Base-by-base conservation (phyloP, 2,888 invertebrate genomes). In the Chrysomela aeneicollis region DNA sequence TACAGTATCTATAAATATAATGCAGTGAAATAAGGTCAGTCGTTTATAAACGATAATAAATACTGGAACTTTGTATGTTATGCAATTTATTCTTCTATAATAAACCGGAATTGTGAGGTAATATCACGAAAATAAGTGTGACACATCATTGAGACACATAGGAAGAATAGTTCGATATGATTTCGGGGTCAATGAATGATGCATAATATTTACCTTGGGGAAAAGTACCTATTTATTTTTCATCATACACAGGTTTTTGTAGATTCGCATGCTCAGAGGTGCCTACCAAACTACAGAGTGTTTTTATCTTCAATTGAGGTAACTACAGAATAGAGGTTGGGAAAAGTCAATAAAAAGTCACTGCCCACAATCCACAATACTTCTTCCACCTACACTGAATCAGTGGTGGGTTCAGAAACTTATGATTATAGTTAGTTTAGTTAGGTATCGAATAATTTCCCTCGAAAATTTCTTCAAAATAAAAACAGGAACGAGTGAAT, bases 51-150 rank as follows among this genome's bases (percentile, higher is more conserved):
- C 46, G 52, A 58, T 57, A 65, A 62, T 58, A 63, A 67, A 63
- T 68, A 65, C 62, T 63, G 52, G 64, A 46, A 46, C 8, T 64
- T 60, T 60, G 57, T 26, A 12, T 59, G 51, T 65, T 35, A 49
- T 53, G 52, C 51, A 32, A 60, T 59, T 68, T 64, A 63, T 61
- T 21, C 62, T 37, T 59, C 62, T 67, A 63, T 59, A 66, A 63
- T 61, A 66, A 59, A 66, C 61, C 61, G 64, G 59, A 61, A 66
- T 64, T 58, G 65, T 76, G 74, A 74, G 72, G 74, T 73, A 76
- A 74, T 72, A 54, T 55, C 49, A 72, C 70, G 59, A 69, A 76
- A 74, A 74, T 74, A 74, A 72, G 64, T 61, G 70, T 76, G 76
- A 76, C 71, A 70, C 63, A 63, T 53, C 37, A 18, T 42, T n/a